phyloP scores from a whole-genome alignment of 2,113 vertebrate genomes.

The Tylochromis polylepis region DNA sequence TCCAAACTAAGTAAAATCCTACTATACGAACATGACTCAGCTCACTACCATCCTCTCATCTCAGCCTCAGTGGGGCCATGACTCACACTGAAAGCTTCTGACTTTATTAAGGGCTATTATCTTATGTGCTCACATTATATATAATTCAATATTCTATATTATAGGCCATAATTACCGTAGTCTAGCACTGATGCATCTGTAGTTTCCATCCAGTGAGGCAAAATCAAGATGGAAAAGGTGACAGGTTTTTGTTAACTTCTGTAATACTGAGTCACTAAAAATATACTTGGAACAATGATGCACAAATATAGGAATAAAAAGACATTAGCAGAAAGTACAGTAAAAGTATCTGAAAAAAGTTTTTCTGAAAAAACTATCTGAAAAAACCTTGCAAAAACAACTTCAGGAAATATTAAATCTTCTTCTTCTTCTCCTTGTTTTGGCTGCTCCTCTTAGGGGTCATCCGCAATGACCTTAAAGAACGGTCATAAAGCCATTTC shows the following conservation, averaged over 20 bases:
- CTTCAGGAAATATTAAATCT: fast-evolving
- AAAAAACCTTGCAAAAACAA: neutral
- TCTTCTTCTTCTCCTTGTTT: neutral
- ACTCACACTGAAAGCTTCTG: conserved; percentile 20
- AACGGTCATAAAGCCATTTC: neutral
- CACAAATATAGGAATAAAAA: neutral
- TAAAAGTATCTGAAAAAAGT: neutral
- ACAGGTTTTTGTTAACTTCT: neutral
- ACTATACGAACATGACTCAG: conserved; percentile 33
- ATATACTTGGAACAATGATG: neutral
- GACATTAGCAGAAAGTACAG: neutral
- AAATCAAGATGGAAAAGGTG: neutral
- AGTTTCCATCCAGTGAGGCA: neutral
- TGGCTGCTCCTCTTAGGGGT: neutral
- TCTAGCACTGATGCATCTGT: neutral
- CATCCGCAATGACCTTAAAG: neutral
- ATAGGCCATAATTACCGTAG: neutral
- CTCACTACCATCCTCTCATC: conserved; percentile 10
- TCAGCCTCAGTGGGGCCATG: neutral
- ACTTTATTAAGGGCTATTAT: neutral
- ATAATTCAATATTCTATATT: neutral
- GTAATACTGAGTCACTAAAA: neutral
- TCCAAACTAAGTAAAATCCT: neutral
- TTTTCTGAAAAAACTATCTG: neutral
- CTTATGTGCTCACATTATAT: neutral